Evolutionary conservation across 2,797 vertebrate genomes (phyloP), one percentile per base, ranked within the genome.

Genomic region (Microctenopoma lineatum): DNA sequence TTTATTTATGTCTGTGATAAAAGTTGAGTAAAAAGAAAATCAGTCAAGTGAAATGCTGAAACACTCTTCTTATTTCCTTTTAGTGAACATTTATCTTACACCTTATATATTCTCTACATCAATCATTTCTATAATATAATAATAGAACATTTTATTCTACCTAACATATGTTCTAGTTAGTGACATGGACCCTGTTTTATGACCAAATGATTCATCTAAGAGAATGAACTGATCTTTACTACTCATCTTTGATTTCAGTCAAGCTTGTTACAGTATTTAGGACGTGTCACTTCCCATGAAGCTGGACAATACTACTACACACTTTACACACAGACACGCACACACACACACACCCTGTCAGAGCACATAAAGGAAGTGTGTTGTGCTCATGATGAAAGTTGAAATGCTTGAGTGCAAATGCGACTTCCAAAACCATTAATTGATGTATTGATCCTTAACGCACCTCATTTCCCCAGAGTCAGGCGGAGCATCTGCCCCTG

Each of bases 381-480:
- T 83, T 63, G 45, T 68, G 69, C 74, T 74, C 50, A 10, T 73
- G 80, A 69, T 79, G 54, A 86, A 82, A 84, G 84, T 77, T 75
- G 67, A 84, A 86, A 77, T 13, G 5, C 73, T 66, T 85, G 69
- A 89, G 78, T 82, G 81, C 77, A 84, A 89, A 80, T 72, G 60
- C 51, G 69, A 79, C 86, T 83, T 88, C 76, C 57, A 82, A 83
- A 90, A 79, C 16, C 87, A 81, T 79, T 84, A 47, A 90, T 86
- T 85, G 84, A 88, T 47, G 56, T 73, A 90, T 87, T 82, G 86
- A 91, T 84, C 75, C 0, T 2, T 46, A 55, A 50, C 26, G 3
- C 56, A 41, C 61, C 79, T 72, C 80, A 68, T 65, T 72, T 73
- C 66, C 16, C 70, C 77, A 9, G 51, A 72, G 80, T 66, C 53